Conservation (phyloP, 2,888 invertebrate species). For the Athalia rosae region DNA sequence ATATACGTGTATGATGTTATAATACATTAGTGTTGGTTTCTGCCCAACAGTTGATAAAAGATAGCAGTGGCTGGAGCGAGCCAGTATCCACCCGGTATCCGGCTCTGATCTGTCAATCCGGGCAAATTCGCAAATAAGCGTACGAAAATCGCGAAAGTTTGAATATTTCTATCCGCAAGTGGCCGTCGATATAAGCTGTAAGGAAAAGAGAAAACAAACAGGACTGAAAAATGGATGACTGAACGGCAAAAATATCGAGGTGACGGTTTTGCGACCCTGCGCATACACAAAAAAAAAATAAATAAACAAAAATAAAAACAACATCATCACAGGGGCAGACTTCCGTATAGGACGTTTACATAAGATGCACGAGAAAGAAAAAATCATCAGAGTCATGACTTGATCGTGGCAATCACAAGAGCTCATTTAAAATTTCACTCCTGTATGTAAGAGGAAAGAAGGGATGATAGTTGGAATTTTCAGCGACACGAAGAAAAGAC, state of each 20-base stretch:
- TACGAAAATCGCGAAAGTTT: conserved; percentile 33
- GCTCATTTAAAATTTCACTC: too few species aligned
- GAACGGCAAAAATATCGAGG: conserved; percentile 46
- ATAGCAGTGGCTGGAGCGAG: conserved; percentile 68
- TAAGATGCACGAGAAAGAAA: conserved; percentile 9
- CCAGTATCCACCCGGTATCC: conserved; percentile 66
- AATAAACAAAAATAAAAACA: too few species aligned
- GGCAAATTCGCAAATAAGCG: conserved; percentile 39
- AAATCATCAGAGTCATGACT: conserved; percentile 28
- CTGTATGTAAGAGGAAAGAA: too few species aligned
- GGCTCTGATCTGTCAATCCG: conserved; percentile 61
- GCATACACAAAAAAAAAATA: too few species aligned
- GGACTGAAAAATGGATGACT: conserved; percentile 50
- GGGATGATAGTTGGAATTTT: too few species aligned
- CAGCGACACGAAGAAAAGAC: too few species aligned
- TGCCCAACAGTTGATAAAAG: conserved; percentile 72
- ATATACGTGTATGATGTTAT: conserved; percentile 53
- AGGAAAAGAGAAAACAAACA: conserved; percentile 34
- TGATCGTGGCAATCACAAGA: neutral
- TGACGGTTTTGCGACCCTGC: too few species aligned
- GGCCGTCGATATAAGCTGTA: neutral
- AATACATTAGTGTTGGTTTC: conserved; percentile 69
- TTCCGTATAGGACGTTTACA: conserved; percentile 36
- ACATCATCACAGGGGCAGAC: neutral
- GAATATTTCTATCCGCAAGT: neutral